Evolutionary conservation across 2,797 vertebrate genomes (phyloP).

Genomic region (Lepidocolaptes lacrymiger): DNA sequence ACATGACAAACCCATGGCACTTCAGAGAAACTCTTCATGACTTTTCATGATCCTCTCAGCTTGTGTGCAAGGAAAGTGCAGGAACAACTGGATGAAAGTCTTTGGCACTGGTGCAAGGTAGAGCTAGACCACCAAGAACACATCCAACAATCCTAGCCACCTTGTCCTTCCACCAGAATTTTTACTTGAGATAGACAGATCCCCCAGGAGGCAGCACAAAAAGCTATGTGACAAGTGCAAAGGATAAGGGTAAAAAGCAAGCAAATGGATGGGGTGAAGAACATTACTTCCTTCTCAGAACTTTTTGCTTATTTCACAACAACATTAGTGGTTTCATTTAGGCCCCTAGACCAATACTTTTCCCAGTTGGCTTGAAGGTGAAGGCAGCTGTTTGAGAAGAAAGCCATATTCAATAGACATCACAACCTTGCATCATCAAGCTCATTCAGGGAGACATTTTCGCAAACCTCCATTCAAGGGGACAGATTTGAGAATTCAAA

Average conservation of each 20-base stretch:
- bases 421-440: background rate
- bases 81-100: background rate
- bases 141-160: background rate
- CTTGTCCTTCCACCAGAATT: background rate
- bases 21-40: background rate
- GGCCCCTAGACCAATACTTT: background rate
- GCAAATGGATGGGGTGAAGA: background rate
- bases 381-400: background rate
- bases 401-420: background rate
- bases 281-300: background rate
- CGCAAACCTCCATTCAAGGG: background rate
- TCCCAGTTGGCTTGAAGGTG: background rate
- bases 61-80: background rate
- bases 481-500: background rate
- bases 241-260: background rate
- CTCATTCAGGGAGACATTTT: background rate
- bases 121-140: background rate
- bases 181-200: background rate
- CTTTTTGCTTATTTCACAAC: background rate
- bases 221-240: background rate
- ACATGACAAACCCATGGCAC: background rate
- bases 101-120: accelerated
- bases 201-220: background rate
- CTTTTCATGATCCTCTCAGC: background rate
- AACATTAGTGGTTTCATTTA: background rate